These are phyloP conservation scores for Sebastiscus albofasciatus DNA, from an alignment of 2,797 vertebrate genomes.

Conservation along the genomic window DNA sequence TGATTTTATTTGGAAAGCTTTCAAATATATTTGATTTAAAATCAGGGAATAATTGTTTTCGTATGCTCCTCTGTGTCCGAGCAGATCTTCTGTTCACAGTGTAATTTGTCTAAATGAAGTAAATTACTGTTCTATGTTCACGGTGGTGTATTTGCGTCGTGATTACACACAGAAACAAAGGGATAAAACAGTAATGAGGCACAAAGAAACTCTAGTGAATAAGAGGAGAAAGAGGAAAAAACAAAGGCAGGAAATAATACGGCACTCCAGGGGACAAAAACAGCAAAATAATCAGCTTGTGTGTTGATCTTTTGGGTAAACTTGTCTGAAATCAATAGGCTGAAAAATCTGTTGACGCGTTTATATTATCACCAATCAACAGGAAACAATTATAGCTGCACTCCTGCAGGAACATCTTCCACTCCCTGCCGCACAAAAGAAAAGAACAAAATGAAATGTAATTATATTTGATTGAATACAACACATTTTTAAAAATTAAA, in stretches of 20 bases:
- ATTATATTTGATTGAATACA: not conserved
- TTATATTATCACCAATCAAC: not conserved
- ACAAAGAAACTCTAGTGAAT: not conserved
- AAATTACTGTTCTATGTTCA: not conserved
- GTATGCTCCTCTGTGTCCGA: not conserved
- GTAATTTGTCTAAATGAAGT: slow-evolving; percentile 7
- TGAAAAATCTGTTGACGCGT: not conserved
- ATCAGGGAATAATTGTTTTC: slow-evolving; percentile 6
- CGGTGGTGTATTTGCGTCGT: not conserved
- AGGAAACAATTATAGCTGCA: not conserved
- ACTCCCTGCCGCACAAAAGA: not conserved
- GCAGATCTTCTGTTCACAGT: not conserved
- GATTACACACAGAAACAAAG: not conserved
- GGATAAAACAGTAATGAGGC: not conserved
- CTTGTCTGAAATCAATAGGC: not conserved
- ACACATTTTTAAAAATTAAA: not conserved
- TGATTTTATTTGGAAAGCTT: not conserved
- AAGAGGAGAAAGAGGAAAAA: too few relatives aligned
- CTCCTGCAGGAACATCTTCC: not conserved
- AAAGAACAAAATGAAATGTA: not conserved
- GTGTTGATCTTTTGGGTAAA: not conserved
- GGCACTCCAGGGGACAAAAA: not conserved
- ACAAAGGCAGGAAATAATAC: not conserved
- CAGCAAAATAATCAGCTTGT: not conserved
- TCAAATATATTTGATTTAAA: not conserved